Percentiles rank a stretch among this genome's conserved stretches.
These are phyloP conservation scores for Trichechus manatus DNA, from an alignment of 2,113 vertebrate genomes.

Conservation along the genomic window DNA sequence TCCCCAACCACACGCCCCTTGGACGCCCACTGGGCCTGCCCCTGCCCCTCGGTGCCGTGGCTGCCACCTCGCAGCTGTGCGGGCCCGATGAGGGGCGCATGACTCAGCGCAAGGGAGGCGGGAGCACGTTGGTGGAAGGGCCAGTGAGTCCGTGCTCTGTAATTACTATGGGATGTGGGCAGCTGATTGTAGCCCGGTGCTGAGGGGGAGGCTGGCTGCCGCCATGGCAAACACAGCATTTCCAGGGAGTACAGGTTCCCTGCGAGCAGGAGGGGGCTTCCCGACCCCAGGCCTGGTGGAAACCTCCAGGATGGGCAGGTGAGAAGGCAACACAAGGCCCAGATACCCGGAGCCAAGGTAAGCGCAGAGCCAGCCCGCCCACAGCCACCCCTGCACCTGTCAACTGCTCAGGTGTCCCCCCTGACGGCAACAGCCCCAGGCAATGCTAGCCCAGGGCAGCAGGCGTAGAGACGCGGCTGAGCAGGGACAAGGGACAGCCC, in stretches of 20 bases:
- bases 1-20: too few species aligned
- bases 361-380: background rate
- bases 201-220: constrained; percentile 81
- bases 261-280: constrained; percentile 60
- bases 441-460: background rate
- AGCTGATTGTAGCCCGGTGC: constrained; percentile 78
- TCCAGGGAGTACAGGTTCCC: constrained; percentile 55
- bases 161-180: constrained; percentile 84
- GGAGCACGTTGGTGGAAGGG: constrained; percentile 78
- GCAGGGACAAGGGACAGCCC: background rate
- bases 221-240: constrained; percentile 71
- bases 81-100: background rate
- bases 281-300: background rate
- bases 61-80: constrained; percentile 26
- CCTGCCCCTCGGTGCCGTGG: accelerated
- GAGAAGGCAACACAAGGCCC: background rate
- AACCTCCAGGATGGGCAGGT: accelerated
- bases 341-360: accelerated
- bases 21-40: too few species aligned
- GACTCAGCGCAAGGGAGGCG: constrained; percentile 79
- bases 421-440: background rate
- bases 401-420: background rate
- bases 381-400: background rate
- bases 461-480: background rate
- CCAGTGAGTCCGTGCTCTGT: constrained; percentile 81